A percentile compares a stretch with the other conserved stretches of the same genome.
These are phyloP conservation scores for Limnodromus scolopaceus DNA, from an alignment of 2,797 vertebrate species.

Conservation along the genomic window DNA sequence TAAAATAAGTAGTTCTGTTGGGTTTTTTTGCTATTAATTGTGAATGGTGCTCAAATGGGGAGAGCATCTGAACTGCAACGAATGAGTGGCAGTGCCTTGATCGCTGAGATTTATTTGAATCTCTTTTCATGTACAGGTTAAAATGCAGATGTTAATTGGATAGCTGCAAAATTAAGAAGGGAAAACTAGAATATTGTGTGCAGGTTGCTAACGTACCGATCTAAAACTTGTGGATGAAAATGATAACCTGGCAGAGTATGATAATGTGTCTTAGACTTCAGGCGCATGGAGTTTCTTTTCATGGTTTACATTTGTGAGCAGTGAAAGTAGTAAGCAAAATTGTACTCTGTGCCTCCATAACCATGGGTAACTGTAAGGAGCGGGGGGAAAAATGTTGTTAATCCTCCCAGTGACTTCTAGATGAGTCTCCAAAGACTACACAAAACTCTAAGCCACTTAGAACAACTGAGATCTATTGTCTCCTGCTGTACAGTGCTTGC, in stretches of 20 bases:
- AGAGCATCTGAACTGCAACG: not conserved
- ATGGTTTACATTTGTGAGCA: not conserved
- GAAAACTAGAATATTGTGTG: not conserved
- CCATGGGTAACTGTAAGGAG: not conserved
- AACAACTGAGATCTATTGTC: not conserved
- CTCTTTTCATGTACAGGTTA: not conserved
- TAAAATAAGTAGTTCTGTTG: not conserved
- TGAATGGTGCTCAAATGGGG: not conserved
- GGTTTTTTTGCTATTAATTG: not conserved
- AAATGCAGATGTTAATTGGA: not conserved
- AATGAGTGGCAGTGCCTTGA: not conserved
- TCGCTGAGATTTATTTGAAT: not conserved
- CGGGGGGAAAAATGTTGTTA: accelerated
- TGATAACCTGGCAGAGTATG: not conserved
- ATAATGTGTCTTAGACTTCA: not conserved
- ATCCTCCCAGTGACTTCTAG: not conserved
- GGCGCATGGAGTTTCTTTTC: not conserved
- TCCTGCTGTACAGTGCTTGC: not conserved
- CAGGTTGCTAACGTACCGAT: not conserved
- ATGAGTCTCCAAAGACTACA: slow-evolving; percentile 2
- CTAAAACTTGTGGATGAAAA: not conserved
- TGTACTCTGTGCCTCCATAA: not conserved
- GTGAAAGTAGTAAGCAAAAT: not conserved
- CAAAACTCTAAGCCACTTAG: not conserved
- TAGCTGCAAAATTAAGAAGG: not conserved